These are phyloP conservation scores for Drepanosiphum platanoidis DNA, from an alignment of 2,888 invertebrate species.

Conservation along the genomic window DNA sequence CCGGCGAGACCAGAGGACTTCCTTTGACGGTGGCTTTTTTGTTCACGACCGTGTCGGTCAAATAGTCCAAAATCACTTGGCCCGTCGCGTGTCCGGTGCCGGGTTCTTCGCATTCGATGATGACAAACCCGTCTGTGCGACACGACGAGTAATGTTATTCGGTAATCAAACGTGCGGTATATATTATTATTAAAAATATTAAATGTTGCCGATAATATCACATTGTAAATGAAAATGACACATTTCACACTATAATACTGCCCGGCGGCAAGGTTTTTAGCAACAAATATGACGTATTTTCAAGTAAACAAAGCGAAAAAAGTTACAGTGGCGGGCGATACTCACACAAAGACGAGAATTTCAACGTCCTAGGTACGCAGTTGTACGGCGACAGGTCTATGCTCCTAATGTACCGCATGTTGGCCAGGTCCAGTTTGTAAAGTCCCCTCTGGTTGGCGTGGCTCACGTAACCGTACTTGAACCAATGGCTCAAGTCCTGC, in stretches of 20 bases:
- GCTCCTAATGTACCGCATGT: conserved; percentile 77
- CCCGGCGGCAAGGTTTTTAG: too few relatives aligned
- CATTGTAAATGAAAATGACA: not conserved
- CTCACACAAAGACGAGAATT: conserved; percentile 79
- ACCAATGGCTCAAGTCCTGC: conserved; percentile 72
- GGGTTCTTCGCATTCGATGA: conserved; percentile 77
- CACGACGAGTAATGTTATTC: too few relatives aligned
- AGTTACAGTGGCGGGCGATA: not conserved
- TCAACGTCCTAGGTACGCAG: conserved; percentile 77
- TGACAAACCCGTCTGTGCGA: conserved; percentile 80
- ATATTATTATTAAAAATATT: not conserved
- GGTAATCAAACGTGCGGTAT: not conserved
- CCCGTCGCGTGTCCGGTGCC: conserved; percentile 74
- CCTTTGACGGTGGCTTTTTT: conserved; percentile 75
- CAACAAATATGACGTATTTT: too few relatives aligned
- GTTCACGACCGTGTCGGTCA: conserved; percentile 77
- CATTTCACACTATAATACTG: not conserved
- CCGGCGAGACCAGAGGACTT: conserved; percentile 76
- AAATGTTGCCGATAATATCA: not conserved
- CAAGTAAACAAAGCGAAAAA: too few relatives aligned
- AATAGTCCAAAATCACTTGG: conserved; percentile 77
- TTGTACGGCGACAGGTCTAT: conserved; percentile 78
- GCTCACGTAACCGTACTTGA: conserved; percentile 79
- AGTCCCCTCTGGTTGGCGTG: conserved; percentile 78
- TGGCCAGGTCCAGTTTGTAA: conserved; percentile 78